Base-by-base conservation (phyloP, 2,797 vertebrate species). In the Lepilemur ruficaudatus region DNA sequence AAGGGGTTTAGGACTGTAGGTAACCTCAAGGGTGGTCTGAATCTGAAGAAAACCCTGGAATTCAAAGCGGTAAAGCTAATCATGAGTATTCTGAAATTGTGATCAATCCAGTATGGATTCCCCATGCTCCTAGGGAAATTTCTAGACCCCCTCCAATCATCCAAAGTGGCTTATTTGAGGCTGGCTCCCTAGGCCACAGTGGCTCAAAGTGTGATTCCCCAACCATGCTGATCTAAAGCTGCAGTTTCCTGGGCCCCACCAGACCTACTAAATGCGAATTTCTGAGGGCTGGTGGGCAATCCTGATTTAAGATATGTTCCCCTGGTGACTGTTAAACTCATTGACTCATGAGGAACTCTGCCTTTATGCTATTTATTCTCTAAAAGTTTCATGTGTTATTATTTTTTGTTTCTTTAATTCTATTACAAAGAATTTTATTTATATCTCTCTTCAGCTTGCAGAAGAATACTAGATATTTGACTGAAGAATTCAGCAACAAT, bases 391-490 rank as follows among this genome's bases (percentile, higher is more conserved):
- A 57, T 63, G 32, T 25, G 17, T 84, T 81, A 25, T 11, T 32
- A 35, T 72, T 57, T 32, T 72, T 83, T 43, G 11, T 69, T 41
- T 93, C 22, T 15, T 95, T 88, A 84, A 72, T 50, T 96, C 38
- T 30, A 76, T 72, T 28, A 82, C 22, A 84, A 94, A 82, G 11
- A 73, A n/a, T 91, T 72, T 92, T 82, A 91, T 82, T 65, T 96
- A 59, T 61, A 80, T 87, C 20, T 88, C 30, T 81, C 20, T 93
- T 90, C 9, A 81, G n/a, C 30, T n/a, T 90, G 72, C 38, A n/a
- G 50, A 65, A 48, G 72, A 89, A 57, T 83, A 50, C 38, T 81
- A 84, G 65, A 65, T 63, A 32, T 63, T 92, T 83, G 15, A n/a
- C 5, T 78, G 32, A 91, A 65, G 57, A 93, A 93, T 87, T 95